These are phyloP conservation scores for Alviniconcha marisindica DNA, from an alignment of 1,140 invertebrate genomes.

Conservation along the genomic window DNA sequence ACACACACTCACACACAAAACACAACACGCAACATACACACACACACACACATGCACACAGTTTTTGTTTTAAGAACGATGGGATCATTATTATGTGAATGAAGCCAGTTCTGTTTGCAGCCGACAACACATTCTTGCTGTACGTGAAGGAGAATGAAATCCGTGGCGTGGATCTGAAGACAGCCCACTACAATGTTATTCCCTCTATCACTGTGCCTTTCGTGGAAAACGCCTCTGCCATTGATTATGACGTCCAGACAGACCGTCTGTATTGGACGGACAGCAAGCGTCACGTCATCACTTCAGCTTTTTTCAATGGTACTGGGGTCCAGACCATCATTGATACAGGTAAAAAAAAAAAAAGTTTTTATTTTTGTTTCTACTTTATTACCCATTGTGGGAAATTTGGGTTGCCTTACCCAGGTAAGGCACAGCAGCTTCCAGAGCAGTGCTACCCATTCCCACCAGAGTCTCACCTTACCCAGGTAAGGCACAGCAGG, in stretches of 20 bases:
- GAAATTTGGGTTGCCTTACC: too few species aligned
- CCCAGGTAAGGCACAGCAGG: too few species aligned
- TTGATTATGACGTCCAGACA: constrained; percentile 83
- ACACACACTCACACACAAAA: too few species aligned
- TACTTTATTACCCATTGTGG: too few species aligned
- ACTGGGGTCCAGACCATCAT: constrained; percentile 84
- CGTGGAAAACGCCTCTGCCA: constrained; percentile 81
- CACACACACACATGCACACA: too few species aligned
- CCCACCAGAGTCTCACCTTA: too few species aligned
- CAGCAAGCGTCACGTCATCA: constrained; percentile 85
- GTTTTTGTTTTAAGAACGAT: too few species aligned
- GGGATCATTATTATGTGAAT: background rate
- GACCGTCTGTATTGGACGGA: constrained; percentile 89
- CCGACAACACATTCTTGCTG: constrained; percentile 85
- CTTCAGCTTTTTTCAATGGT: constrained; percentile 82
- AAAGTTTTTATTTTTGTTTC: too few species aligned
- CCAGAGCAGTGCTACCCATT: too few species aligned
- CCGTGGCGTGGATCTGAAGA: constrained; percentile 86
- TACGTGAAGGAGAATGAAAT: constrained; percentile 87
- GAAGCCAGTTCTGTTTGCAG: constrained; percentile 74
- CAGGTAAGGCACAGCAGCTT: too few species aligned
- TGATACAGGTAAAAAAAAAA: constrained; percentile 83
- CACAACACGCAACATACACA: too few species aligned
- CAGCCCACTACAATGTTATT: constrained; percentile 86
- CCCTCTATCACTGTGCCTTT: constrained; percentile 83